Evolutionary conservation across 2,113 vertebrate species (phyloP).

Genomic region (Carassius carassius): DNA sequence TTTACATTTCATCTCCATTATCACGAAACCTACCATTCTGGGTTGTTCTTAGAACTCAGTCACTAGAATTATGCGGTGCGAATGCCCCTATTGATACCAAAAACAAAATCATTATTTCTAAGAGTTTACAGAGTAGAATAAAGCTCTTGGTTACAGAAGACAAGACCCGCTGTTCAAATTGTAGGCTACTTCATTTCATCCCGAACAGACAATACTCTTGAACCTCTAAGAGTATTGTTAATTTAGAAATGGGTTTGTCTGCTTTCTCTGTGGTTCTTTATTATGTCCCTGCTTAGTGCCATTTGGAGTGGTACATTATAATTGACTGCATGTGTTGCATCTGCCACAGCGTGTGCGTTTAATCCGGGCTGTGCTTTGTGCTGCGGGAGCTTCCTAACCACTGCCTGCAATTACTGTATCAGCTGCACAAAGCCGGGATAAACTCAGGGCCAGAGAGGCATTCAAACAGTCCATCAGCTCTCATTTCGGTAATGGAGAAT

Average conservation of each 20-base stretch:
- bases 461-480: constrained; percentile 36
- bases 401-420: constrained; percentile 37
- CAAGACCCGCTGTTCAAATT: constrained; percentile 7
- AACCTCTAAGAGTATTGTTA: neutral
- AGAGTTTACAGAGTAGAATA: neutral
- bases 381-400: constrained; percentile 34
- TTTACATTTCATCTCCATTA: too few species aligned
- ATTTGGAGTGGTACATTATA: constrained; percentile 37
- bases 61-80: too few species aligned
- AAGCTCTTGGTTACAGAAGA: neutral
- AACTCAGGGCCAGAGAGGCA: constrained; percentile 28
- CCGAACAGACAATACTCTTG: neutral
- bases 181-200: neutral
- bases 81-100: neutral
- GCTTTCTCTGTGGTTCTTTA: constrained; percentile 19
- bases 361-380: constrained; percentile 27
- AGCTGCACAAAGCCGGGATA: constrained; percentile 25
- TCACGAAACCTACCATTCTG: too few species aligned
- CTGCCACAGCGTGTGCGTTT: constrained; percentile 27
- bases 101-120: neutral
- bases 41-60: too few species aligned
- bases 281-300: constrained; percentile 14
- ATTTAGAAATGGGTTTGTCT: neutral
- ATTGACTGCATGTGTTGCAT: constrained; percentile 30
- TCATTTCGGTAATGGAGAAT: constrained; percentile 35